Base-by-base conservation (phyloP, 2,113 vertebrate genomes). In the Leiothrix lutea region DNA sequence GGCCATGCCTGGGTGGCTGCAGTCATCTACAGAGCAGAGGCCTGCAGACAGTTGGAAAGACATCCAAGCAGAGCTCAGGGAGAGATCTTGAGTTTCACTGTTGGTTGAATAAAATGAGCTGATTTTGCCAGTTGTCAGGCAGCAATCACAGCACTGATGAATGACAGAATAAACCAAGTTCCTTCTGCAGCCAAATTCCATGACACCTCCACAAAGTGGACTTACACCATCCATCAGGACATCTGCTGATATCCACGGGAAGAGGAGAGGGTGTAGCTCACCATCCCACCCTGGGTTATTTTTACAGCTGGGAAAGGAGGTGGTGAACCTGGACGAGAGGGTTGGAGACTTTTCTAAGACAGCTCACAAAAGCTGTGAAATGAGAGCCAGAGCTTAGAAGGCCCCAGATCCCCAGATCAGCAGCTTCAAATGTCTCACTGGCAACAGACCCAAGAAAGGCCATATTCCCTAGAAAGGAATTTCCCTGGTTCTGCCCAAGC, bases 281-380 rank as follows among this genome's bases (percentile, higher is more conserved):
- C 51, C 4, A 3, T 95, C 86, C 38, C 77, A 94, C 87, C 66
- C 82, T 89, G 61, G 56, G 92, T 95, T 96, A 96, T 97, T 97
- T 97, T 97, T 89, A 95, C 96, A 95, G 96, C 95, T 95, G 70
- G 54, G 57, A 88, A 78, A 72, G 72, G 62, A 94, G 88, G 85
- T 69, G 56, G 84, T 79, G 83, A 85, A 83, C 62, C 60, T n/a
- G 85, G 83, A 69, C 0, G 0, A 89, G 85, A 96, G n/a, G 45
- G 48, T 56, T 88, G 50, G 33, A 94, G 87, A 60, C 58, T 88
- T 93, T 94, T 95, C 84, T 91, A 94, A 81, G 44, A 40, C 80
- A 88, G 57, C 65, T 83, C 91, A 90, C 88, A 94, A 88, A 94
- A 93, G 56, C 51, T 92, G 80, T 71, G 80, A 92, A 92, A 93